A percentile compares a stretch with the other conserved stretches of the same genome.
Evolutionary conservation across 2,113 vertebrate species (phyloP).

Genomic region (Melanotaenia duboulayi): DNA sequence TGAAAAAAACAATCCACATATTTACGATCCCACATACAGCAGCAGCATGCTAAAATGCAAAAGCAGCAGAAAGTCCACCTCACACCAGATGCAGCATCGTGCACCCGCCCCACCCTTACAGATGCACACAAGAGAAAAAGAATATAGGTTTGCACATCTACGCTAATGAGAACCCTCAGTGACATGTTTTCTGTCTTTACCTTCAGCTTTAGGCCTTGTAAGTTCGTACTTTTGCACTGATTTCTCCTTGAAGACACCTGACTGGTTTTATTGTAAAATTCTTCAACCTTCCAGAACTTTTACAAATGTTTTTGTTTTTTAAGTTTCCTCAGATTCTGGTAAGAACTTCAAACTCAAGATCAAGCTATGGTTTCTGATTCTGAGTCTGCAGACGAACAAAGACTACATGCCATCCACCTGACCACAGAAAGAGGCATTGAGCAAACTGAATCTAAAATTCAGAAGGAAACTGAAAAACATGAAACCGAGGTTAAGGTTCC

Average conservation of each 20-base stretch:
- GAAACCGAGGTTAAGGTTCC: too few relatives aligned
- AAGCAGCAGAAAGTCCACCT: conserved; percentile 55
- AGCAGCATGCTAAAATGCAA: conserved; percentile 62
- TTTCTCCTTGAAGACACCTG: too few relatives aligned
- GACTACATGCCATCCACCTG: too few relatives aligned
- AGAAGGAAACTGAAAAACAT: too few relatives aligned
- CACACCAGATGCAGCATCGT: conserved; percentile 57
- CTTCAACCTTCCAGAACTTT: not conserved
- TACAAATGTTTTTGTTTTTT: not conserved
- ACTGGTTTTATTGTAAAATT: too few relatives aligned
- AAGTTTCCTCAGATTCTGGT: too few relatives aligned
- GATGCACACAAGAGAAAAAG: not conserved
- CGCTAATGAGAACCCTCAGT: not conserved
- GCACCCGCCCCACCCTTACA: not conserved
- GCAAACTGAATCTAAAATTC: too few relatives aligned
- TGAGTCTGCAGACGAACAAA: not conserved
- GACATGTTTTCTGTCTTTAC: not conserved
- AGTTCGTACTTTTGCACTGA: too few relatives aligned
- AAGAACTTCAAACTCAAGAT: not conserved
- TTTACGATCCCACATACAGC: conserved; percentile 9
- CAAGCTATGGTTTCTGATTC: not conserved
- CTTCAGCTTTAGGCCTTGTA: too few relatives aligned
- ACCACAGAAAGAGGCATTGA: too few relatives aligned
- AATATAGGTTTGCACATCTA: not conserved
- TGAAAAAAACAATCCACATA: conserved; percentile 25